These are phyloP conservation scores for Eristalinus sepulchralis DNA, from an alignment of 2,888 invertebrate species.

Conservation along the genomic window DNA sequence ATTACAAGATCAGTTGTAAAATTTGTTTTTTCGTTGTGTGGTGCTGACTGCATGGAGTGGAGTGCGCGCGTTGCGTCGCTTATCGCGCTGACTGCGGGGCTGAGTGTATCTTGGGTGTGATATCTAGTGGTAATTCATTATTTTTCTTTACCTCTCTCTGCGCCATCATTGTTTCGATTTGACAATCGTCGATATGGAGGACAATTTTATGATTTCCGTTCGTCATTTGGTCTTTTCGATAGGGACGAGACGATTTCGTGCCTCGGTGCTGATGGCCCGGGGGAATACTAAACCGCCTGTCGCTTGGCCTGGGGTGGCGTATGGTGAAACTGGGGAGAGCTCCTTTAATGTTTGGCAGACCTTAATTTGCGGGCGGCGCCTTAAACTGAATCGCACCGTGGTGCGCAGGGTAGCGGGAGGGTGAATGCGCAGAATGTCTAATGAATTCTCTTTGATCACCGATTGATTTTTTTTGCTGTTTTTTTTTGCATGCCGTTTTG, in stretches of 20 bases:
- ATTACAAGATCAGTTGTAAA: slow-evolving; percentile 53
- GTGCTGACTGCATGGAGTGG: not conserved
- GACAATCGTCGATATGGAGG: slow-evolving; percentile 51
- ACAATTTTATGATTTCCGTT: slow-evolving; percentile 69
- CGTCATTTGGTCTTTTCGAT: slow-evolving; percentile 48
- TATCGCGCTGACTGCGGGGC: not conserved
- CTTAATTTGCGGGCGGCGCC: slow-evolving; percentile 24
- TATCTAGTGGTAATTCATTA: slow-evolving; percentile 63
- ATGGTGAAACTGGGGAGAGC: not conserved
- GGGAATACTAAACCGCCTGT: slow-evolving; percentile 32
- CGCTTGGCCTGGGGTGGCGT: not conserved
- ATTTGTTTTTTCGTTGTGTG: not conserved
- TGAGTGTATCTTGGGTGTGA: slow-evolving; percentile 56
- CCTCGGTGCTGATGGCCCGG: not conserved
- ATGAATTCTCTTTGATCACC: slow-evolving; percentile 7
- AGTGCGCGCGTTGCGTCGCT: not conserved
- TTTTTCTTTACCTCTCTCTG: not conserved
- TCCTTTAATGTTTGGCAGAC: slow-evolving; percentile 21
- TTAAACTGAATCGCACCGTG: not conserved
- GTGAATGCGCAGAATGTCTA: slow-evolving; percentile 35
- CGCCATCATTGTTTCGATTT: not conserved
- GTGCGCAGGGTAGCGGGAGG: not conserved
- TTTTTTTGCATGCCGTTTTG: slow-evolving; percentile 27
- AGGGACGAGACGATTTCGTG: slow-evolving; percentile 60
- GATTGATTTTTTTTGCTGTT: not conserved